phyloP scores from a whole-genome alignment of 2,797 vertebrate species.

The Sebastes hopkinsi region DNA sequence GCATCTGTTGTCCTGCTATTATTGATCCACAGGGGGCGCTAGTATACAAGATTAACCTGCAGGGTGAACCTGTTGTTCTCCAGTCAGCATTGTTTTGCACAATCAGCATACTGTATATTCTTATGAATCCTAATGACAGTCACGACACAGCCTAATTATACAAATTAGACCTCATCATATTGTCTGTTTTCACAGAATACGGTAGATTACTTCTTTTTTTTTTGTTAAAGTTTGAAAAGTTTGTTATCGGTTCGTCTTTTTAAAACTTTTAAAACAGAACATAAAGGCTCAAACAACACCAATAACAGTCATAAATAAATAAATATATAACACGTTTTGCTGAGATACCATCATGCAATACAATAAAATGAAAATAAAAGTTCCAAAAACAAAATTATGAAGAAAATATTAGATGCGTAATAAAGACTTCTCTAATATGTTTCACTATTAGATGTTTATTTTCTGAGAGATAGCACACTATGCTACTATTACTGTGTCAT shows the following conservation, averaged over 20 bases:
- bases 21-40: slow-evolving; percentile 19
- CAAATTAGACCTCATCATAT: neutral
- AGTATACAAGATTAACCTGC: neutral
- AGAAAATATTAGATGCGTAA: too few species aligned
- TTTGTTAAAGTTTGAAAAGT: too few species aligned
- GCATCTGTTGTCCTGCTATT: neutral
- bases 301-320: neutral
- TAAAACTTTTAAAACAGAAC: neutral
- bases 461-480: neutral
- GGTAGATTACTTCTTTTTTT: neutral
- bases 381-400: neutral
- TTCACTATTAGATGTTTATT: neutral
- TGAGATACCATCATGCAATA: neutral
- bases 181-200: rapidly evolving
- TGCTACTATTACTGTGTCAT: neutral
- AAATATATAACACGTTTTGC: neutral
- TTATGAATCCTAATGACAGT: neutral
- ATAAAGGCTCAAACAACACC: neutral
- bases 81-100: neutral
- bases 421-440: neutral
- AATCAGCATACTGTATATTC: neutral
- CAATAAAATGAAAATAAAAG: neutral
- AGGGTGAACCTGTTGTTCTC: neutral
- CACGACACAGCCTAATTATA: rapidly evolving
- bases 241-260: neutral